Conservation (phyloP, 1,140 invertebrate species). For the Myzus persicae region DNA sequence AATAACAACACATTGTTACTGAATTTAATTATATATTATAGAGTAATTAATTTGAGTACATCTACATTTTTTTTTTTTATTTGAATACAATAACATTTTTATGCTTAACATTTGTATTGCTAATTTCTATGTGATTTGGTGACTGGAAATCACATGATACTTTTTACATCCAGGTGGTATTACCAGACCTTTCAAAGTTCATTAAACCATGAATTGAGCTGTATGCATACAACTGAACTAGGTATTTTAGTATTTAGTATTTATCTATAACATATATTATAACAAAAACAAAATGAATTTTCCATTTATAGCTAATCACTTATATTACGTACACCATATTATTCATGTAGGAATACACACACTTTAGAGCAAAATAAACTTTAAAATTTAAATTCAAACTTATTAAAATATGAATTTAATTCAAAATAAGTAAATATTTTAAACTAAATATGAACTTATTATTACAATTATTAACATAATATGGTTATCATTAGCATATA, state of each 20-base stretch:
- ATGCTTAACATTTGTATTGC: not conserved
- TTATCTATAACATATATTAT: not conserved
- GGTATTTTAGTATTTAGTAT: too few species aligned
- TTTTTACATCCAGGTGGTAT: not conserved
- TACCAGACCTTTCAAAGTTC: not conserved
- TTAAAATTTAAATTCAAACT: not conserved
- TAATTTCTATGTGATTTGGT: not conserved
- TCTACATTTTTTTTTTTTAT: not conserved
- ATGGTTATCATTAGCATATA: too few species aligned
- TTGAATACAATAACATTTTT: not conserved
- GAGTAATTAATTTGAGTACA: not conserved
- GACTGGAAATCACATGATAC: not conserved
- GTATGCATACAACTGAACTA: not conserved
- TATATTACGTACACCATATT: not conserved
- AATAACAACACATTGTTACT: not conserved
- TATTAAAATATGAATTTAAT: too few species aligned
- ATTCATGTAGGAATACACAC: not conserved
- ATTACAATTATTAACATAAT: too few species aligned
- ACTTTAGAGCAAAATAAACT: not conserved
- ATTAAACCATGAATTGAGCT: not conserved
- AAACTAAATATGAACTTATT: too few species aligned
- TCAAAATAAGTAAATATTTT: too few species aligned
- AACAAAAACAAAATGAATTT: not conserved
- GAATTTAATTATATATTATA: not conserved
- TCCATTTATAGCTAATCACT: not conserved